Base-by-base conservation (phyloP, 2,888 invertebrate genomes). In the Cremastinae sp. region DNA sequence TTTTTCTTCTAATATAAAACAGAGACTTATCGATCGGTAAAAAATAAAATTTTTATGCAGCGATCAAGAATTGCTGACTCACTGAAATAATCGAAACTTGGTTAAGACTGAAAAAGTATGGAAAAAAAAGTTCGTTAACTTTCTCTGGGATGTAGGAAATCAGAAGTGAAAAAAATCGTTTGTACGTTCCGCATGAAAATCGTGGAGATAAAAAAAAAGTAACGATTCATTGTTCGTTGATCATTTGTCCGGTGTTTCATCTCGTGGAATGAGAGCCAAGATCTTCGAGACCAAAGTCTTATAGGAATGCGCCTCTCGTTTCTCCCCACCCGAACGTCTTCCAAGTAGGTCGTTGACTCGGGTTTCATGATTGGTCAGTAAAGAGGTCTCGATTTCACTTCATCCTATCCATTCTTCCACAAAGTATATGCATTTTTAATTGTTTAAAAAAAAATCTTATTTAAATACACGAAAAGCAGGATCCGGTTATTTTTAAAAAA, bases 261-360 rank as follows among this genome's bases (percentile, higher is more conserved):
- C 59, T 28, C 53, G 53, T 54, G 47, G 78, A 82, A 81, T 81
- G 80, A 74, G 68, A 58, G 65, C 61, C 45, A 74, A 66, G 59
- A 58, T 69, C 73, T 28, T 51, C 62, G 53, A 36, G 61, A 71
- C n/a, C 80, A 77, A 79, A 77, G 83, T 85, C 81, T 88, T 88
- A 88, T 88, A 88, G 82, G 49, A 56, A 69, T 76, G 81, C 77
- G 75, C 81, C 85, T 83, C 83, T 84, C 83, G 74, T 81, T 80
- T 76, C 65, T 65, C 75, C 70, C 75, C 76, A 75, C 88, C 84
- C 84, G 84, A 85, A 85, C 71, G 47, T 73, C 36, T 0, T 72
- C 36, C 18, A 86, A 87, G 86, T 86, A 78, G 85, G 85, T 75
- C 84, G 74, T 66, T 64, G 59, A 78, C 64, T 64, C 56, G 18